Percentiles rank a stretch among this genome's conserved stretches.
Conservation (phyloP, 2,888 invertebrate genomes). For the Folsomia manolachei region DNA sequence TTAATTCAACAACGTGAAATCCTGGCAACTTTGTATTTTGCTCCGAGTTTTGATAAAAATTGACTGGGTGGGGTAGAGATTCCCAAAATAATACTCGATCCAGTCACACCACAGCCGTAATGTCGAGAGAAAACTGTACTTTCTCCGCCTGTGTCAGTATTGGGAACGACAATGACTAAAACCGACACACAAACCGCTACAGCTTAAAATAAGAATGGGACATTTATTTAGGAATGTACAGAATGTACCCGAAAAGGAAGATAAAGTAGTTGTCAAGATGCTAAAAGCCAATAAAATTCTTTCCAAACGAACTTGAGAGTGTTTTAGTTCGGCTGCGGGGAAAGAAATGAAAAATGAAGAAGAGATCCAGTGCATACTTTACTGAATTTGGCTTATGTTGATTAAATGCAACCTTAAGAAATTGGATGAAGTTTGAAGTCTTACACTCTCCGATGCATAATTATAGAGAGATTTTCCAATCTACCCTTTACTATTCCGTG, state of each 20-base stretch:
- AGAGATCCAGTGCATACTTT: neutral
- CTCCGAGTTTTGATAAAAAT: too few relatives aligned
- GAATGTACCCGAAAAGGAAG: neutral
- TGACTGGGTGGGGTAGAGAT: too few relatives aligned
- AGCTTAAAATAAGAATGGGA: neutral
- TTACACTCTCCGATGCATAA: neutral
- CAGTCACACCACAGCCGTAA: neutral
- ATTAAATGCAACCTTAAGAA: too few relatives aligned
- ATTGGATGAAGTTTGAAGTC: neutral
- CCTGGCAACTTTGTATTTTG: neutral
- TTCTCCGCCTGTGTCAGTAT: neutral
- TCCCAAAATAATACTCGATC: too few relatives aligned
- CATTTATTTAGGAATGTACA: conserved; percentile 3
- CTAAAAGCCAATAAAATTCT: conserved; percentile 5
- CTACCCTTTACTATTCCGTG: too few relatives aligned
- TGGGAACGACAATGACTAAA: too few relatives aligned
- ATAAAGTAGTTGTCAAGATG: conserved; percentile 7
- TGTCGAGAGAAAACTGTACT: neutral
- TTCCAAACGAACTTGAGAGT: neutral
- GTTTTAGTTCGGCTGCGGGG: neutral
- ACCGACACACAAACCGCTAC: too few relatives aligned
- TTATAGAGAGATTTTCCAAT: neutral
- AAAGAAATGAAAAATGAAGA: neutral
- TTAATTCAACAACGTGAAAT: neutral
- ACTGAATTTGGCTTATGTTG: neutral